Evolutionary conservation across 2,888 invertebrate genomes (phyloP), one percentile per base, ranked within the genome.

Genomic region (Nomada fabriciana): DNA sequence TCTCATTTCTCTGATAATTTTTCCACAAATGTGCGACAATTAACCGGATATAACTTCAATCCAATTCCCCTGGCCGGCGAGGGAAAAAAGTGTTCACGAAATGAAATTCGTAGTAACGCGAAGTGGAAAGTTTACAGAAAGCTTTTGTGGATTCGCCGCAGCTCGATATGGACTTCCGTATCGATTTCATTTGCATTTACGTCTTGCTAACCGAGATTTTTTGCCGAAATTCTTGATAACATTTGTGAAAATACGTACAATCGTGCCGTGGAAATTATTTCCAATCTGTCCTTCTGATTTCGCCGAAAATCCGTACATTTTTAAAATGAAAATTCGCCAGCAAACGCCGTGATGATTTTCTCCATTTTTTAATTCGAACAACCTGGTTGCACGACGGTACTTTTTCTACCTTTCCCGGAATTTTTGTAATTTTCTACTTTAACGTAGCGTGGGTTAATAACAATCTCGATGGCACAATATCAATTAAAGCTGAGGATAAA

Each of bases 181-280:
- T 78, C 82, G 72, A 78, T 82, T 75, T 68, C 68, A 82, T 83
- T 75, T 82, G 82, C 83, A 77, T 75, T 52, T 36, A 50, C 74
- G 61, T 75, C 68, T 78, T 72, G 75, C 75, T 77, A 78, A 83
- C 72, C 9, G 53, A 18, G 20, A 5, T 43, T 73, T 70, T 47
- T 36, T 15, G 47, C 55, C 42, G 9, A 47, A 23, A 18, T 18
- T 15, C 20, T 15, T 3, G 9, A 10, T n/a, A n/a, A n/a, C n/a
- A 10, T 20, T 60, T 25, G 36, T 55, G 25, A 47, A 60, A 61
- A 47, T 47, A n/a, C 0, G 9, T 42, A 7, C 61, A 53, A 69
- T 63, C 20, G n/a, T 23, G 1, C 20, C n/a, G 20, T 13, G 20
- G 15, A 0, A 36, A 53, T 23, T 53, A 50, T 36, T 9, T n/a